Base-by-base conservation (phyloP, 1,140 invertebrate species). In the Danaus melanippus region DNA sequence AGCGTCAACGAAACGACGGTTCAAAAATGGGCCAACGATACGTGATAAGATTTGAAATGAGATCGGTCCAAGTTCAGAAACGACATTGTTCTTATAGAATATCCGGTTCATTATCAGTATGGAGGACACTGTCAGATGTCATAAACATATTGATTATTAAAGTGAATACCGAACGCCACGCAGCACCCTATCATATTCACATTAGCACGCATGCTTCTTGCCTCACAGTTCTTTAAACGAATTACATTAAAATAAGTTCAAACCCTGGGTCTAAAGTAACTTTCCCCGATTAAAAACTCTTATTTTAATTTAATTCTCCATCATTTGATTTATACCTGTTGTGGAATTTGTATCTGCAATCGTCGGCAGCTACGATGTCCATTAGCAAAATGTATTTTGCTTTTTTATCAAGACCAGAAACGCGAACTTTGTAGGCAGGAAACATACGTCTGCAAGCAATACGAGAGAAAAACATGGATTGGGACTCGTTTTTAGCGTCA, bases 331-430 rank as follows among this genome's bases (percentile, higher is more conserved):
- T 79, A 81, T 88, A 94, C 93, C 93, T 94, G 92, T 96, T 97
- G 89, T 96, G 95, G 91, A 96, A 97, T 91, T 97, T 96, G 91
- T 96, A 97, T 90, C 94, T 92, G 90, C 94, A 96, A 90, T 96
- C 95, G 89, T 96, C 95, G 62, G 94, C 93, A 74, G 95, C 93
- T 76, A 96, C 94, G 89, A 96, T 95, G 91, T 96, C 95, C 93
- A 97, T 95, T 87, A 97, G 91, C 71, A 97, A 91, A 86, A 96
- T 96, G 91, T 97, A 97, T 91, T 96, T 97, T 89, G 95, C 93
- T 90, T 95, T 93, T 90, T 94, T 95, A 91, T 97, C 95, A 89
- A 97, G 92, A 79, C 95, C 95, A 86, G 93, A 94, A 75, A 95
- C 93, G 88, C 94, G 92, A 87, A 95, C 94, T 92, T 95, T 95